These are phyloP conservation scores for Ectemnius continuus DNA, from an alignment of 2,888 invertebrate species.

Conservation along the genomic window DNA sequence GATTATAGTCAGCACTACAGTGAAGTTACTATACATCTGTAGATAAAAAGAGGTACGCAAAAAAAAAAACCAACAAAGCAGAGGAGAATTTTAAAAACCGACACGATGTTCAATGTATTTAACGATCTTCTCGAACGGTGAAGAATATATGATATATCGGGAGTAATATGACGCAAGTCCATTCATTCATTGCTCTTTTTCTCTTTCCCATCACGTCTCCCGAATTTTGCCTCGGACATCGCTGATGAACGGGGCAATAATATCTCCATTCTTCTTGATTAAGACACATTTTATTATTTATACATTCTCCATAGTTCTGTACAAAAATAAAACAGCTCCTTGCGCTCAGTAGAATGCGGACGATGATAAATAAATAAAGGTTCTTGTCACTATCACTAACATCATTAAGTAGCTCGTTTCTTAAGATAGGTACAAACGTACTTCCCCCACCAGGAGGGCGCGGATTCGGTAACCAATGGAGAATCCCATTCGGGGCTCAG, in stretches of 20 bases:
- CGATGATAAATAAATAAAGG: not conserved
- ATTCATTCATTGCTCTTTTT: not conserved
- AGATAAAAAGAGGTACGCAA: conserved; percentile 47
- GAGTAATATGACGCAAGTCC: conserved; percentile 46
- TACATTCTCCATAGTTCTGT: not conserved
- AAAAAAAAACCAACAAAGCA: conserved; percentile 22
- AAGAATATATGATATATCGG: conserved; percentile 65
- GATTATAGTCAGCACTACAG: conserved; percentile 65
- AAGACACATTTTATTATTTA: not conserved
- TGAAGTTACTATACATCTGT: conserved; percentile 63
- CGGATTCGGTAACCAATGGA: not conserved
- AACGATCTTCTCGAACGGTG: conserved; percentile 61
- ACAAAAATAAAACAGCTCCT: not conserved
- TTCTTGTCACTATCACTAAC: not conserved
- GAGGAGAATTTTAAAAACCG: conserved; percentile 62
- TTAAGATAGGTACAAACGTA: not conserved
- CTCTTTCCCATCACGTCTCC: conserved; percentile 30
- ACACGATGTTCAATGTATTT: conserved; percentile 70
- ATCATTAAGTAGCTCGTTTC: not conserved
- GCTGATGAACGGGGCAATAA: not conserved
- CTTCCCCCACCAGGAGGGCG: not conserved
- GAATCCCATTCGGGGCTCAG: not conserved
- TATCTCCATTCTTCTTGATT: not conserved
- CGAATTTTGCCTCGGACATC: conserved; percentile 9
- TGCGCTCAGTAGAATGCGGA: not conserved